A percentile compares a stretch with the other conserved stretches of the same genome.
These are phyloP conservation scores for Amiota mariae DNA, from an alignment of 2,888 invertebrate species.

Conservation along the genomic window DNA sequence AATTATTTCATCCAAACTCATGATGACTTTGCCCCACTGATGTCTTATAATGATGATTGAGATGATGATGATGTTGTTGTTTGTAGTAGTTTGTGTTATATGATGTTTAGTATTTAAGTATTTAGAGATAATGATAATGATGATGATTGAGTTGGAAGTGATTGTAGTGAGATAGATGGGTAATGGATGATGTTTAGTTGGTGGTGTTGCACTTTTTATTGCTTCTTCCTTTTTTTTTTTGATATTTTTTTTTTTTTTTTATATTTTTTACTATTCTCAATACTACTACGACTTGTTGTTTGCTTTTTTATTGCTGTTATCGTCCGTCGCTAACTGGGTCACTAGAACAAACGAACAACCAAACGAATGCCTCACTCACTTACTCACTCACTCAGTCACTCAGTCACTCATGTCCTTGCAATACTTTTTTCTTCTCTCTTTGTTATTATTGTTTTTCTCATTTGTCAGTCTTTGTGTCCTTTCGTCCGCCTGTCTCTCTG, in stretches of 20 bases:
- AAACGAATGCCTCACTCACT: constrained; percentile 68
- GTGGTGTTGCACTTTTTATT: not conserved
- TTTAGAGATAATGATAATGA: too few relatives aligned
- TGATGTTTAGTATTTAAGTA: too few relatives aligned
- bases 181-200: too few relatives aligned
- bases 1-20: too few relatives aligned
- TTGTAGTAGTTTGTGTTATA: too few relatives aligned
- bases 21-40: too few relatives aligned
- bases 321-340: constrained; percentile 66
- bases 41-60: too few relatives aligned
- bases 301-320: constrained; percentile 58
- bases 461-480: constrained; percentile 40
- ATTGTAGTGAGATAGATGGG: too few relatives aligned
- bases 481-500: not conserved
- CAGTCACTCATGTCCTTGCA: constrained; percentile 65
- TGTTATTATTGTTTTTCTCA: constrained; percentile 35
- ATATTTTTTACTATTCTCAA: constrained; percentile 12
- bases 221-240: not conserved
- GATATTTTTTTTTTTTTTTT: not conserved
- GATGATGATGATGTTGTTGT: too few relatives aligned
- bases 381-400: too few relatives aligned
- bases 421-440: constrained; percentile 50
- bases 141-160: too few relatives aligned
- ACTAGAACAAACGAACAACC: constrained; percentile 68
- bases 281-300: constrained; percentile 33